Base-by-base conservation (phyloP, 2,888 invertebrate genomes). In the Lissocephala sabroskyi region DNA sequence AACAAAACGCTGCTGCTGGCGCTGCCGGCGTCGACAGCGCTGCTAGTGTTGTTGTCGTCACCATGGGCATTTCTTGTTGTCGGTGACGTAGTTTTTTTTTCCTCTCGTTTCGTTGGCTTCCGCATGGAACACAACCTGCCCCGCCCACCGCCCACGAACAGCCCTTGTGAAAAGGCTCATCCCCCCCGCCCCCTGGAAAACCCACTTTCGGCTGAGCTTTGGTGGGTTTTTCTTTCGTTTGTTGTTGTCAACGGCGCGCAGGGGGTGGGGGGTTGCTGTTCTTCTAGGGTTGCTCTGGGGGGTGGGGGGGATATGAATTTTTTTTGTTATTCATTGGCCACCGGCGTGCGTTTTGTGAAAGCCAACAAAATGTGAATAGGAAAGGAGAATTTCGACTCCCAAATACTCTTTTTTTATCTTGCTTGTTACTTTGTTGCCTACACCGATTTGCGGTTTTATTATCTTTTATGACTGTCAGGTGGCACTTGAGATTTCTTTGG, bases 71-170 rank as follows among this genome's bases (percentile, higher is more conserved):
- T 55, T 45, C 59, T 63, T 55, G 61, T 62, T 55, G 37, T 59
- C 67, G 73, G 73, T 75, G 73, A 76, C 70, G 68, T 70, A 70
- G 74, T 61, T 54, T 74, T 58, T 63, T 61, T 70, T 74, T 75
- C 71, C 56, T 59, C 49, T 59, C 10, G 55, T 57, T 51, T 41
- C 36, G 23, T 42, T 41, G 60, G 77, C 76, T 76, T 75, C 70
- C 76, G 77, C 70, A 76, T 76, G 26, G 7, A 17, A 18, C 17
- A 40, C n/a, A 40, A 11, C 28, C 28, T 13, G 13, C 23, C 40
- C 40, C 40, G 13, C 9, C 19, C 19, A 5, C 3, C 18, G 11
- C 40, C 18, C 13, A 40, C 40, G 17, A 6, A 40, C 14, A 35
- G 7, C 23, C 23, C 23, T 7, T 7, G 7, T 7, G 23, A 7